Conservation (phyloP, 2,888 invertebrate genomes). For the Hemithea aestivaria region DNA sequence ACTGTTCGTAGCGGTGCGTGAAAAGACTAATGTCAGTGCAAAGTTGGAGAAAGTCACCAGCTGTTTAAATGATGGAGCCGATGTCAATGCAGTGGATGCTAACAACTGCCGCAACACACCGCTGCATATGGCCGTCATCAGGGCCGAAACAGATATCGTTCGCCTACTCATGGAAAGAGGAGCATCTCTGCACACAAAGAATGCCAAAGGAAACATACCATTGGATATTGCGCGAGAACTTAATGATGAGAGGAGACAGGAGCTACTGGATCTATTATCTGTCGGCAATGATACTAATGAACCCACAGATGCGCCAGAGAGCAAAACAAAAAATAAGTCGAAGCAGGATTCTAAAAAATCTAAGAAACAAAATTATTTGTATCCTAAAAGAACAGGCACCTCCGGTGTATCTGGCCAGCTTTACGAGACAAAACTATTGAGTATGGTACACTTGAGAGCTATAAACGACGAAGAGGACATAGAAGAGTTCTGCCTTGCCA, state of each 20-base stretch:
- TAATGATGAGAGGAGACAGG: slow-evolving; percentile 7
- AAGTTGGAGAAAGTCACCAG: slow-evolving; percentile 22
- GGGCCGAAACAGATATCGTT: slow-evolving; percentile 23
- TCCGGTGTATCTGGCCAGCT: slow-evolving; percentile 26
- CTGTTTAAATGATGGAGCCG: slow-evolving; percentile 27
- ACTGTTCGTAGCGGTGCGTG: slow-evolving; percentile 24
- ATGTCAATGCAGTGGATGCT: slow-evolving; percentile 31
- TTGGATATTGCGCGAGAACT: slow-evolving; percentile 23
- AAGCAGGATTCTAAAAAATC: slow-evolving; percentile 4
- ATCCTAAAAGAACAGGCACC: slow-evolving; percentile 22
- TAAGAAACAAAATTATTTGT: slow-evolving; percentile 9
- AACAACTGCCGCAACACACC: slow-evolving; percentile 29
- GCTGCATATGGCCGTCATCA: slow-evolving; percentile 30
- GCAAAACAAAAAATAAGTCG: slow-evolving; percentile 1
- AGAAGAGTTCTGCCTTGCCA: slow-evolving; percentile 33
- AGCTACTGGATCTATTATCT: slow-evolving; percentile 9
- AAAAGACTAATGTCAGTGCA: slow-evolving; percentile 16
- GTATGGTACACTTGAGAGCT: slow-evolving; percentile 34
- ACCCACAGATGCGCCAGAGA: not conserved
- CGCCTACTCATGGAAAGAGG: slow-evolving; percentile 25
- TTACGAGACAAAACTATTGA: slow-evolving; percentile 35
- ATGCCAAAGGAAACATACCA: slow-evolving; percentile 26
- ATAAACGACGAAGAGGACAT: slow-evolving; percentile 31
- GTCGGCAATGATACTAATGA: not conserved
- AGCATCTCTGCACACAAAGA: slow-evolving; percentile 21